Base-by-base conservation (phyloP, 2,797 vertebrate species). In the Galago senegalensis region DNA sequence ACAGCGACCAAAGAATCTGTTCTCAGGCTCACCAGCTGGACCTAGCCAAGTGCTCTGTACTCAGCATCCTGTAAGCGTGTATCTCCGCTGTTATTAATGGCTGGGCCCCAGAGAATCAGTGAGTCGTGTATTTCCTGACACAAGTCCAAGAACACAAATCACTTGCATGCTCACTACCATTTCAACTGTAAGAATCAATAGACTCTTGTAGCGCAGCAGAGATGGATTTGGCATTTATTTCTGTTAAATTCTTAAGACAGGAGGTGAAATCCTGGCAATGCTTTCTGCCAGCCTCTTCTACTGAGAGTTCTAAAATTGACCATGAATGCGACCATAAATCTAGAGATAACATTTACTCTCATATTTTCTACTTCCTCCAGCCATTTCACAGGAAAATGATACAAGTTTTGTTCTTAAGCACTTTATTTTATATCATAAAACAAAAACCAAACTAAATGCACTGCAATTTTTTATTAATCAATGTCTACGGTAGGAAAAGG, bases 321-420 rank as follows among this genome's bases (percentile, higher is more conserved):
- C 83, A 40, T 60, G 89, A 80, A 29, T 10, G 31, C 2, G 58
- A 46, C 17, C 56, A 40, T 63, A 87, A 80, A 89, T 77, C 56
- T n/a, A 87, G 27, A 86, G 56, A 27, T 82, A 29, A 67, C 46
- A 85, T 82, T 93, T 88, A 87, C n/a, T 93, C 65, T 69, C 13
- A 27, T 49, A 86, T 75, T 87, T 93, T 76, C 87, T 92, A 79
- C 8, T 43, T 96, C 17, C 56, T 95, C 43, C 60, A 92, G 81
- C 23, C n/a, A 87, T 25, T 49, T 93, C 65, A 89, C 72, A 89
- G 80, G 67, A 69, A 96, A 95, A 91, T 67, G 92, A 92, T 61
- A 53, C 56, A 95, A 92, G 25, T 8, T 11, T 40, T 95, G 11
- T 40, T 93, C 87, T 86, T 75, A 93, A 88, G 14, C 75, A 63